Conservation (phyloP, 1,140 invertebrate species). For the Drosophila sucinea region DNA sequence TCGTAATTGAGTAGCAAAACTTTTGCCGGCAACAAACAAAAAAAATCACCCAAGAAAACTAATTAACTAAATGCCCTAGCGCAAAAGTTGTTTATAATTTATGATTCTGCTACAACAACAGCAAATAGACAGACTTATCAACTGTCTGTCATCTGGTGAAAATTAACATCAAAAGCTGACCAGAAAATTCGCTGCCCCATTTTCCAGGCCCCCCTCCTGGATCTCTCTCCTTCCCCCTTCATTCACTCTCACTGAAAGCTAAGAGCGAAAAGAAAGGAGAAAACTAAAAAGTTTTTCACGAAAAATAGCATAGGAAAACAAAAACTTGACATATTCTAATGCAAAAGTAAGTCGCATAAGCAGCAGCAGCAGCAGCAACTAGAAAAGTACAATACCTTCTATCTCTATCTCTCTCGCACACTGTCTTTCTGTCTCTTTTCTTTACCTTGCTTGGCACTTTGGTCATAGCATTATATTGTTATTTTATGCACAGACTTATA, state of each 20-base stretch:
- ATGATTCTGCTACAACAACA: conserved; percentile 41
- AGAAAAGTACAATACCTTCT: conserved; percentile 42
- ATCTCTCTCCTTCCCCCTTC: background rate
- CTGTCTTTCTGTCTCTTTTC: background rate
- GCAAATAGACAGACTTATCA: conserved; percentile 38
- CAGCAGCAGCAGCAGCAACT: conserved; percentile 12
- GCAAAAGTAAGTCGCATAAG: conserved; percentile 62
- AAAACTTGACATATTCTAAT: conserved; percentile 67
- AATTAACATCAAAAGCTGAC: conserved; percentile 51
- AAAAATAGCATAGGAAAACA: conserved; percentile 28
- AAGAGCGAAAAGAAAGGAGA: background rate
- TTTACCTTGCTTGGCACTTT: conserved; percentile 39
- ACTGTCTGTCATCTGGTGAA: conserved; percentile 48
- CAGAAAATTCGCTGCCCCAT: conserved; percentile 8
- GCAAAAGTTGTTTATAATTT: conserved; percentile 44
- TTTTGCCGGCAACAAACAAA: conserved; percentile 38
- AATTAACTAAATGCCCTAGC: conserved; percentile 66
- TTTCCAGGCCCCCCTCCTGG: background rate
- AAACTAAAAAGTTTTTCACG: background rate
- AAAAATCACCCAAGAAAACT: conserved; percentile 52
- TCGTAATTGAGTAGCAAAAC: conserved; percentile 63
- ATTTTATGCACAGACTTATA: conserved; percentile 75
- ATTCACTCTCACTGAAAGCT: conserved; percentile 7
- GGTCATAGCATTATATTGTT: conserved; percentile 74
- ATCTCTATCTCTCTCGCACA: conserved; percentile 23